Percentiles rank a stretch among this genome's conserved stretches.
phyloP scores from a whole-genome alignment of 2,113 vertebrate genomes.

The Grantiella picta region DNA sequence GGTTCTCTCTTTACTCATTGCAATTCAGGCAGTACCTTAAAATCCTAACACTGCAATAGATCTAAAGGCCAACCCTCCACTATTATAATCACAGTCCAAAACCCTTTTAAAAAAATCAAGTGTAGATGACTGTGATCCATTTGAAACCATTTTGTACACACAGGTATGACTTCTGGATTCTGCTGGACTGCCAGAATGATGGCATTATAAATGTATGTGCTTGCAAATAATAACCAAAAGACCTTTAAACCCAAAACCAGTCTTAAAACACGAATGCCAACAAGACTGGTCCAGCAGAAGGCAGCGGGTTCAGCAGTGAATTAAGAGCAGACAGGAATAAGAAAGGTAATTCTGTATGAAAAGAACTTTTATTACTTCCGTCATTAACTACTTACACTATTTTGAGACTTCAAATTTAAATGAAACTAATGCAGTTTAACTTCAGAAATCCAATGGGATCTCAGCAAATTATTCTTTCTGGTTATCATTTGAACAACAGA shows the following conservation, averaged over 20 bases:
- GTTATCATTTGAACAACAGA: neutral
- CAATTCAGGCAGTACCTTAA: neutral
- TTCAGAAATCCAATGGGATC: neutral
- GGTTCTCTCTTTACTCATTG: neutral
- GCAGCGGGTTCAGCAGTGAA: neutral
- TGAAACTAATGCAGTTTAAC: neutral
- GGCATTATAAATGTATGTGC: neutral
- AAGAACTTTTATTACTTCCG: neutral
- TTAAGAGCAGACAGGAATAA: neutral
- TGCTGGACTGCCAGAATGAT: neutral
- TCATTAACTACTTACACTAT: neutral
- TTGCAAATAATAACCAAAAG: neutral
- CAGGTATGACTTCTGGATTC: neutral
- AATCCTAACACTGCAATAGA: neutral
- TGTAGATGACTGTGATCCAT: neutral
- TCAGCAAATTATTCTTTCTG: neutral
- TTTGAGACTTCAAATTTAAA: neutral
- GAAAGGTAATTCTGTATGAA: neutral
- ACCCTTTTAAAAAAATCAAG: neutral
- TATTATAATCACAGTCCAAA: neutral
- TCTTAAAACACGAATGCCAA: neutral
- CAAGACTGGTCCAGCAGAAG: neutral
- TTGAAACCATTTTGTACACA: neutral
- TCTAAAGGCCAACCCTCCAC: neutral
- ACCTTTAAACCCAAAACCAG: neutral